These are phyloP conservation scores for Sylvilagus floridanus DNA, from an alignment of 2,797 vertebrate genomes.

Conservation along the genomic window DNA sequence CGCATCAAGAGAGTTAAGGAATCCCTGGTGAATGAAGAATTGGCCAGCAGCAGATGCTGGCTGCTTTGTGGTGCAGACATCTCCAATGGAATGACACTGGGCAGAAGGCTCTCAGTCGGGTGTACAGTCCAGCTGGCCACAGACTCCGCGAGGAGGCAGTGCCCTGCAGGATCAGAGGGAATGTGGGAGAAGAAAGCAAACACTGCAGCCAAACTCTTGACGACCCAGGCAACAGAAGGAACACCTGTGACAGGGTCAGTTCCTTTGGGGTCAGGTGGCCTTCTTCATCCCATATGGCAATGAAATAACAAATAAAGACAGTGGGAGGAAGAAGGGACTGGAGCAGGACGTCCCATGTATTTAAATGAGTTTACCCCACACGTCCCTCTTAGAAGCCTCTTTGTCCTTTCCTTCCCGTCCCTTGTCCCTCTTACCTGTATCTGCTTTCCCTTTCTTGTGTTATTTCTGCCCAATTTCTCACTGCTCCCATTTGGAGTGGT, in stretches of 20 bases:
- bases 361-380: too few species aligned
- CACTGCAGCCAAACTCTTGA: not conserved
- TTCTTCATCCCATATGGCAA: not conserved
- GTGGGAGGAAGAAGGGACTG: rapidly evolving
- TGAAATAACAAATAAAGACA: not conserved
- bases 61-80: not conserved
- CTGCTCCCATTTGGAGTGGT: not conserved
- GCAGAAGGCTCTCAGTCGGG: not conserved
- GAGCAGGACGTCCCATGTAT: rapidly evolving
- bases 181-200: not conserved
- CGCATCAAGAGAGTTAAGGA: not conserved
- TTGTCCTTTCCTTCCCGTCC: rapidly evolving
- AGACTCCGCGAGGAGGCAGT: not conserved
- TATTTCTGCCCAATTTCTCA: not conserved
- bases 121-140: too few species aligned
- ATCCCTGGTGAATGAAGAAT: rapidly evolving
- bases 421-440: not conserved
- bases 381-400: not conserved
- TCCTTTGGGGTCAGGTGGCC: rapidly evolving
- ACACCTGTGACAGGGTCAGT: too few species aligned
- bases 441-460: not conserved
- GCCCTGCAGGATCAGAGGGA: not conserved
- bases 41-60: not conserved
- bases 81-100: rapidly evolving
- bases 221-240: not conserved